A percentile compares a stretch with the other conserved stretches of the same genome.
Conservation (phyloP, 1,140 invertebrate genomes). For the Drosophila jambulina region DNA sequence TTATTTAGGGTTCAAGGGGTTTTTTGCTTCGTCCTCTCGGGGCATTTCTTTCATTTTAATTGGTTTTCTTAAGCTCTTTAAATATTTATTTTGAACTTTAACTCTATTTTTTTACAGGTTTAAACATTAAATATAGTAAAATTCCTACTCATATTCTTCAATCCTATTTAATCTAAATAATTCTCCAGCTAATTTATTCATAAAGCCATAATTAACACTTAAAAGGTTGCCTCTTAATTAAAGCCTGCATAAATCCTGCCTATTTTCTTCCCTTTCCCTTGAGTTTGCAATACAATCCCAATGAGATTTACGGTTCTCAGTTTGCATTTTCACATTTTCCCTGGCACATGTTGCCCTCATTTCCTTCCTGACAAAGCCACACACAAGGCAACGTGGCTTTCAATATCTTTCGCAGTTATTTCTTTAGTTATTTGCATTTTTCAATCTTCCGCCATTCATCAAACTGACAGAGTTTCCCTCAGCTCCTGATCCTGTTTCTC, state of each 20-base stretch:
- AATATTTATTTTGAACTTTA: neutral
- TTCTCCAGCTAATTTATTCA: neutral
- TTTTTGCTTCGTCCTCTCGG: neutral
- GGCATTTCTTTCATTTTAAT: neutral
- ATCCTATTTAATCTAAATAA: too few species aligned
- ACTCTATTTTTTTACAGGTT: neutral
- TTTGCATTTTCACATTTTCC: slow-evolving; percentile 13
- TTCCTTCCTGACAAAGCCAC: slow-evolving; percentile 38
- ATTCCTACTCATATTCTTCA: neutral
- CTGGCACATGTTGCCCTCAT: slow-evolving; percentile 7
- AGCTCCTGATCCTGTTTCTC: slow-evolving; percentile 1
- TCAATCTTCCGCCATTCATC: slow-evolving; percentile 50
- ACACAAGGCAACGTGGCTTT: slow-evolving; percentile 6
- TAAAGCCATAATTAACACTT: slow-evolving; percentile 1
- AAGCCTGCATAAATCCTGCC: neutral
- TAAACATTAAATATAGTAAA: neutral
- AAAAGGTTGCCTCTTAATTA: neutral
- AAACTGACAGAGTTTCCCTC: slow-evolving; percentile 32
- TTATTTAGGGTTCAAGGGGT: neutral
- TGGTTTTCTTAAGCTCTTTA: neutral
- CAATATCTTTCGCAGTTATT: slow-evolving; percentile 44
- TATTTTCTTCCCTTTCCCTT: slow-evolving; percentile 3
- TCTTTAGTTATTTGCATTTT: slow-evolving; percentile 58
- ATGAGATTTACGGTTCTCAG: slow-evolving; percentile 17
- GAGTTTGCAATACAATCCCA: slow-evolving; percentile 10